Evolutionary conservation across 2,888 invertebrate genomes (phyloP).

Genomic region (Dastarcus helophoroides): DNA sequence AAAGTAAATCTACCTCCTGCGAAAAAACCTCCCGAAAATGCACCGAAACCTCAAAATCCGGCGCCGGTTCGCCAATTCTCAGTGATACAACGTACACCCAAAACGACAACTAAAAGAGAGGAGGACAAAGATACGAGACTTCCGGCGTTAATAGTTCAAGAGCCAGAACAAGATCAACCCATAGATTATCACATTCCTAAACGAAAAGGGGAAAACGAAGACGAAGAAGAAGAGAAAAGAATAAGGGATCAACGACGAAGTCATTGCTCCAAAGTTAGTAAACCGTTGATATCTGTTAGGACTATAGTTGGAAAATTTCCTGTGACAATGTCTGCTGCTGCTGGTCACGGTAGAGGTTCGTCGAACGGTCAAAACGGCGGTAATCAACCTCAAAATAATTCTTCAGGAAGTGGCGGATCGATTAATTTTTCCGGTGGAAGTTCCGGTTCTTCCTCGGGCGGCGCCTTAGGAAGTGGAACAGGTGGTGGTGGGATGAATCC

Average conservation of each 20-base stretch:
- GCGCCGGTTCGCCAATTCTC: slow-evolving; percentile 33
- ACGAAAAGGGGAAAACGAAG: slow-evolving; percentile 56
- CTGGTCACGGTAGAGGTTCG: slow-evolving; percentile 64
- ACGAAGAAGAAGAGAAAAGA: slow-evolving; percentile 57
- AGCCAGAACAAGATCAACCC: slow-evolving; percentile 55
- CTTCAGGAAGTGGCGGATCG: slow-evolving; percentile 27
- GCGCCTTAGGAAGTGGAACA: slow-evolving; percentile 45
- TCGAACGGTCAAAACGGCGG: slow-evolving; percentile 39
- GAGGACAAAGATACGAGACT: slow-evolving; percentile 29
- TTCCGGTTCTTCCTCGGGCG: slow-evolving; percentile 44
- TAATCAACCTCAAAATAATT: slow-evolving; percentile 26
- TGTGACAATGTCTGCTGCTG: slow-evolving; percentile 60
- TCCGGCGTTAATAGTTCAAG: slow-evolving; percentile 21
- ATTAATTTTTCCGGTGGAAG: slow-evolving; percentile 30
- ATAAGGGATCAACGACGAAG: slow-evolving; percentile 57
- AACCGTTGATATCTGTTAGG: slow-evolving; percentile 47
- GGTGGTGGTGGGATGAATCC: slow-evolving; percentile 59
- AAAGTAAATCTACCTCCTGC: slow-evolving; percentile 50
- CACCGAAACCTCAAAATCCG: slow-evolving; percentile 25
- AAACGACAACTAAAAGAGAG: slow-evolving; percentile 43
- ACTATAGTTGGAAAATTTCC: slow-evolving; percentile 46
- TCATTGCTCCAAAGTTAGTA: slow-evolving; percentile 54
- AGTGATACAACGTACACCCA: slow-evolving; percentile 39
- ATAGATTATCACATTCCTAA: slow-evolving; percentile 83
- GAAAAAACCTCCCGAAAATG: slow-evolving; percentile 46